Base-by-base conservation (phyloP, 2,888 invertebrate genomes). In the Amphipoea oculea region DNA sequence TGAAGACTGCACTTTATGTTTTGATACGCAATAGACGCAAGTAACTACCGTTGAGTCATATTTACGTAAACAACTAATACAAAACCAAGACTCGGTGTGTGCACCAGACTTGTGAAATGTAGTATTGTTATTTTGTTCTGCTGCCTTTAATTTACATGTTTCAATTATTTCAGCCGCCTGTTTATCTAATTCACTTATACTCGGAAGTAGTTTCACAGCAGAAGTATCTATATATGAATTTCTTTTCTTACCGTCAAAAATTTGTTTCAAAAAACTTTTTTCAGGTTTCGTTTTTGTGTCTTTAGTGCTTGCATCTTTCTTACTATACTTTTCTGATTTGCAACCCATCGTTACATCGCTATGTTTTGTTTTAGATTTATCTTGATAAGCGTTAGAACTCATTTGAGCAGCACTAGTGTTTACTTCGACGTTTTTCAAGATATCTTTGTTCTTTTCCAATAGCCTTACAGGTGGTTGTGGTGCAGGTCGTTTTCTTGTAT, bases 111-210 rank as follows among this genome's bases (percentile, higher is more conserved):
- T 87, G 63, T 75, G 76, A 69, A 81, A 77, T 45, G 70, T 57
- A 17, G 70, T 42, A 54, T 85, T 84, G 69, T 89, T 88, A 57
- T 93, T 93, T 48, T 93, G 92, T 67, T 94, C 92, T 0, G 90
- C 78, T 63, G 88, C 86, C 88, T 94, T 94, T 77, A 94, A 89
- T 91, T 95, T 94, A 76, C 91, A 92, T 74, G 97, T 97, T 92
- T 97, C 97, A 68, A 98, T 97, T 86, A 98, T 98, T 93, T 98
- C 98, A 1, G 98, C 97, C 0, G 98, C 98, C 94, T 98, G 98
- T 88, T 98, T 97, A 92, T 98, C 98, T 83, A 98, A 94, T 93
- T 98, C 98, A 91, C 98, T 98, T 87, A 98, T 98, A 92, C 98
- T 98, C 0, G 98, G 98, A 72, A 98, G 94, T 97, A 89, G 97